Base-by-base conservation (phyloP, 2,113 vertebrate genomes). In the Thryonomys swinderianus region DNA sequence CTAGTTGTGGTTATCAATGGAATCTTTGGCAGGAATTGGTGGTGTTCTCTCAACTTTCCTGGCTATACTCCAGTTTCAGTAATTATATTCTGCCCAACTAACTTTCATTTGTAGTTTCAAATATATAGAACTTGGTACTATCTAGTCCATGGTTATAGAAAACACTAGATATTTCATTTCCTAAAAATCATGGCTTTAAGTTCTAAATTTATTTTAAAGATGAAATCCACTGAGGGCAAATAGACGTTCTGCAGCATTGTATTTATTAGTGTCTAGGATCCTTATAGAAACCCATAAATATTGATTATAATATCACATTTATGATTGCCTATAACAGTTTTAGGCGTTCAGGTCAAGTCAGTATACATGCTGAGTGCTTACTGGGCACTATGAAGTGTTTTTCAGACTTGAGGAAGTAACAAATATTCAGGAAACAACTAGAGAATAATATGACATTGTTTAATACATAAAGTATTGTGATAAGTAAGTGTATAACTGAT, bases 81-180 rank as follows among this genome's bases (percentile, higher is more conserved):
- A 94, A 95, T 92, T 93, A 92, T 57, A 93, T 94, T 94, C 90
- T 97, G 78, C 83, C 92, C 67, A 90, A 66, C 66, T 97, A 79
- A 79, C 32, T 94, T 94, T 87, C 80, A 91, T 67, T 85, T 95
- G 57, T 80, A 57, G 27, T 89, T 94, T 95, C 73, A 93, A 88
- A 81, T 91, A 30, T 88, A 88, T 55, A 91, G 21, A 91, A 81
- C 91, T 59, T 85, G 20, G 64, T 81, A 91, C 90, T 64, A 85
- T 88, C 78, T 37, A 66, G 67, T 83, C 64, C 45, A 37, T 94
- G 62, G 62, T 92, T 82, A 57, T 61, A 73, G 55, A 78, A 96
- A 97, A 94, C n/a, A 90, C 20, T 42, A 81, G 71, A 37, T 86
- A 89, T 62, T 91, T 96, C 55, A 85, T 66, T 91, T 86, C 23